Conservation (phyloP, 2,113 vertebrate genomes). For the Nothocercus nigrocapillus region DNA sequence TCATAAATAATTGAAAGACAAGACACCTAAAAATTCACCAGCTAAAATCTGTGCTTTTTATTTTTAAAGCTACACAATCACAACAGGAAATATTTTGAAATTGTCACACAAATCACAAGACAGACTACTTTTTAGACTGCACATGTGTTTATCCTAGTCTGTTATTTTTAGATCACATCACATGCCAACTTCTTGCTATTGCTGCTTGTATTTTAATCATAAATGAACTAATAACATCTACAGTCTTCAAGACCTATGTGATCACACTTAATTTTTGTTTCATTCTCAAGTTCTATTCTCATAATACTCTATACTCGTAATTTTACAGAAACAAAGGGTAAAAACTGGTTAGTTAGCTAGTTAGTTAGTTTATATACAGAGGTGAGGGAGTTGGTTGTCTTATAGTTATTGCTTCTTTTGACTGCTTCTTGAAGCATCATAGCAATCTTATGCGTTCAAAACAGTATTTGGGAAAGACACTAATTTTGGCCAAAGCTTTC, state of each 20-base stretch:
- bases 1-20: not conserved
- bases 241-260: not conserved
- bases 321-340: not conserved
- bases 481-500: not conserved
- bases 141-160: not conserved
- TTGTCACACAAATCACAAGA: slow-evolving; percentile 52
- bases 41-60: not conserved
- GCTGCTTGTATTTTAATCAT: not conserved
- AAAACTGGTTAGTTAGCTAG: not conserved
- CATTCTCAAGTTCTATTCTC: too few relatives aligned
- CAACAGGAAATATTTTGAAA: slow-evolving; percentile 73
- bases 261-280: not conserved
- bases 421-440: not conserved
- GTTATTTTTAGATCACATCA: slow-evolving; percentile 42
- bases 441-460: not conserved
- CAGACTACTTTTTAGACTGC: not conserved
- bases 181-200: not conserved
- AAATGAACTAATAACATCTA: not conserved
- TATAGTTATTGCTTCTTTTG: not conserved
- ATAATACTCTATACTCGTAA: too few relatives aligned
- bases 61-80: slow-evolving; percentile 14
- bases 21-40: not conserved
- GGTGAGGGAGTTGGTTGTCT: not conserved
- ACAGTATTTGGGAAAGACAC: not conserved
- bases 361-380: not conserved